Evolutionary conservation across 2,888 invertebrate species (phyloP).

Genomic region (Choristoneura rosaceana): DNA sequence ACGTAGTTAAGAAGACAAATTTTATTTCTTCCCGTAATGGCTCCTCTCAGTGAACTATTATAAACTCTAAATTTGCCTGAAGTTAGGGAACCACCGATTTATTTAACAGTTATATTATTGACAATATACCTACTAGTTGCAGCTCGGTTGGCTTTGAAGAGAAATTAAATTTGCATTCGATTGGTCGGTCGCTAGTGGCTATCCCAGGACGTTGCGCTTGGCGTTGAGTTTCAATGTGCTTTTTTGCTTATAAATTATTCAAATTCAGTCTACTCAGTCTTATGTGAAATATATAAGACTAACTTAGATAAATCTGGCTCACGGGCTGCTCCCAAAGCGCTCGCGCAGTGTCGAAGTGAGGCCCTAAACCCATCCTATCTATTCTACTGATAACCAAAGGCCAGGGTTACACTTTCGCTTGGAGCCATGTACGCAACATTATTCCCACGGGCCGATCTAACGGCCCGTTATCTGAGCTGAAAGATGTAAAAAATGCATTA

Average conservation of each 20-base stretch:
- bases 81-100: background rate
- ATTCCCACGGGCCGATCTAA: conserved; percentile 1
- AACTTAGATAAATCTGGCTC: background rate
- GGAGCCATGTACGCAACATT: background rate
- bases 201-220: too few relatives aligned
- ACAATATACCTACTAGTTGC: background rate
- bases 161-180: conserved; percentile 2
- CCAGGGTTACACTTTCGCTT: background rate
- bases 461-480: background rate
- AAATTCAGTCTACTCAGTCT: too few relatives aligned
- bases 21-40: conserved; percentile 30
- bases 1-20: conserved; percentile 44
- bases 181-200: too few relatives aligned
- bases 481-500: conserved; percentile 4
- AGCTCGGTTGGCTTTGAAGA: background rate
- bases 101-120: conserved; percentile 3
- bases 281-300: background rate
- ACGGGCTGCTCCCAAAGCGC: background rate
- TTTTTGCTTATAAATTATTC: too few relatives aligned
- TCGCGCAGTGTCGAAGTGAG: conserved; percentile 2
- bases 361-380: background rate
- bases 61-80: conserved; percentile 3
- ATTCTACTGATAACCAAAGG: background rate
- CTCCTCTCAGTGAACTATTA: conserved; percentile 25
- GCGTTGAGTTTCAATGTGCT: too few relatives aligned